These are phyloP conservation scores for Silurus aristotelis DNA, from an alignment of 2,797 vertebrate genomes.

Conservation along the genomic window DNA sequence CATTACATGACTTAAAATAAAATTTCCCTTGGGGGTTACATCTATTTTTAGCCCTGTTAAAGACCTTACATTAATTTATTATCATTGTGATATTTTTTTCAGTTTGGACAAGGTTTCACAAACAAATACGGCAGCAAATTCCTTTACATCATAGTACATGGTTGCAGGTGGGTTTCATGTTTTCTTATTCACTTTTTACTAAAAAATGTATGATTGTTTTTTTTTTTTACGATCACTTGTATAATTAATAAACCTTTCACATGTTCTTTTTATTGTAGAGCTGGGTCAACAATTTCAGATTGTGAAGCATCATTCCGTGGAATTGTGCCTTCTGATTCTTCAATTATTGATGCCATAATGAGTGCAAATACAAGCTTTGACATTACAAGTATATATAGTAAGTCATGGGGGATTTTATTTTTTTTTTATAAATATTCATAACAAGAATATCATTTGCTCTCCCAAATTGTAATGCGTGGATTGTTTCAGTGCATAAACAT, in stretches of 20 bases:
- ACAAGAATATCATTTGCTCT: background rate
- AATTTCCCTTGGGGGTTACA: no score
- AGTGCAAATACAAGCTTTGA: background rate
- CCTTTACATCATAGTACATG: rapidly evolving
- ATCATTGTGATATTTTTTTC: background rate
- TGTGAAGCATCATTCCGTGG: background rate
- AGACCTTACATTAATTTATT: background rate
- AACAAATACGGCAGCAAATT: background rate
- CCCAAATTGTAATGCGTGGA: background rate
- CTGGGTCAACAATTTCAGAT: background rate
- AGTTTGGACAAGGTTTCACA: background rate
- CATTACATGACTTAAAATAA: background rate
- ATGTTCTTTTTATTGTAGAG: background rate
- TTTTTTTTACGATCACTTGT: no score
- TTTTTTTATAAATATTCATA: background rate
- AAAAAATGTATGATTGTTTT: background rate
- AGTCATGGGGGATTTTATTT: background rate
- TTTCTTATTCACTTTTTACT: background rate
- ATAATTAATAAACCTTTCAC: background rate
- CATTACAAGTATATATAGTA: background rate
- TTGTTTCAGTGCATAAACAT: background rate
- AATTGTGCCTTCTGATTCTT: background rate
- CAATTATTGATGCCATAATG: background rate
- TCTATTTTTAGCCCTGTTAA: no score
- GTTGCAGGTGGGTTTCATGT: background rate